A percentile compares a stretch with the other conserved stretches of the same genome.
Conservation (phyloP, 2,888 invertebrate species). For the Phanerotoma sp. region DNA sequence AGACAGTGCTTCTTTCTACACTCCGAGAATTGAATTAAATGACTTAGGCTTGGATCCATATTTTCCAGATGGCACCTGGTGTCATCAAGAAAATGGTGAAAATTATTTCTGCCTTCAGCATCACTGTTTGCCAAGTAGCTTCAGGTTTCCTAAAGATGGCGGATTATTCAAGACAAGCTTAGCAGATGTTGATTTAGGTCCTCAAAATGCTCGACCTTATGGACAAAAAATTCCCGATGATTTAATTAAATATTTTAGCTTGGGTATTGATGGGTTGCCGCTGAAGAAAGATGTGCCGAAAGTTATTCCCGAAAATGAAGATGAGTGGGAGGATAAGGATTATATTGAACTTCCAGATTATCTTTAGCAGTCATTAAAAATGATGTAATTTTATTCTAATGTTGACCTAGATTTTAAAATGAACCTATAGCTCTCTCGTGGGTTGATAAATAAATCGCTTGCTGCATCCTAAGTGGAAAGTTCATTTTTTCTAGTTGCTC, state of each 20-base stretch:
- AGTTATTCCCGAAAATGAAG: slow-evolving; percentile 60
- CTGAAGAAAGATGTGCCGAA: slow-evolving; percentile 63
- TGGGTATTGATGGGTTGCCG: slow-evolving; percentile 65
- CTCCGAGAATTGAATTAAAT: slow-evolving; percentile 74
- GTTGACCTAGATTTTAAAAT: too few relatives aligned
- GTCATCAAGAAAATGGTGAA: slow-evolving; percentile 66
- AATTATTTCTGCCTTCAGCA: slow-evolving; percentile 75
- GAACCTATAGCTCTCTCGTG: too few relatives aligned
- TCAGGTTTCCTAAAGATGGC: slow-evolving; percentile 42
- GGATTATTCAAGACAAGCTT: slow-evolving; percentile 51
- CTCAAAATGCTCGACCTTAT: slow-evolving; percentile 67
- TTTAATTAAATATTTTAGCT: slow-evolving; percentile 64
- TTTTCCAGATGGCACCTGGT: slow-evolving; percentile 82
- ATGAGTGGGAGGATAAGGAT: slow-evolving; percentile 67
- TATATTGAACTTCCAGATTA: slow-evolving; percentile 63
- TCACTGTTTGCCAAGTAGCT: slow-evolving; percentile 69
- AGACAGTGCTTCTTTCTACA: slow-evolving; percentile 70
- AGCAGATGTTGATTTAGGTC: slow-evolving; percentile 54
- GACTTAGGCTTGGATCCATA: slow-evolving; percentile 69
- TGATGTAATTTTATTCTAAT: too few relatives aligned
- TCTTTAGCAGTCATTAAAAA: not conserved
- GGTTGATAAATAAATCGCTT: too few relatives aligned
- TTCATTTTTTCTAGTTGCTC: too few relatives aligned
- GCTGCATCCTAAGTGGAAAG: too few relatives aligned
- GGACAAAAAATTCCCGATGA: slow-evolving; percentile 58